Conservation (phyloP, 2,113 vertebrate species). For the Terrapene triunguis region DNA sequence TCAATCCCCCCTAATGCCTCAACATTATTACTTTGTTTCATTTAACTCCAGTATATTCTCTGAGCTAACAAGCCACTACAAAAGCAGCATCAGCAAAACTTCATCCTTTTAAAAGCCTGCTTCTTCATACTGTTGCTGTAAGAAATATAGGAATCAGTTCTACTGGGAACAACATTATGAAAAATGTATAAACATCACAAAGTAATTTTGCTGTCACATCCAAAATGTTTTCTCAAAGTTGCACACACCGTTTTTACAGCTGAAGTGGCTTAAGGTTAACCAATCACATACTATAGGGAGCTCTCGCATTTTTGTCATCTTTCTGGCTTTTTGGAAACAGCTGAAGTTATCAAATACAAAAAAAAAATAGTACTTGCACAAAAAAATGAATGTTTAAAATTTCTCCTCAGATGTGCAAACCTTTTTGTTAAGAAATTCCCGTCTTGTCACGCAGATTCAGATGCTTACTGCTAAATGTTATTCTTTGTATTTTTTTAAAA, state of each 20-base stretch:
- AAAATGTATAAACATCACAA: slow-evolving; percentile 81
- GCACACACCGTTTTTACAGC: slow-evolving; percentile 67
- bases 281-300: slow-evolving; percentile 35
- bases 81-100: slow-evolving; percentile 76
- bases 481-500: not conserved
- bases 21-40: slow-evolving; percentile 58
- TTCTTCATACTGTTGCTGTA: slow-evolving; percentile 61
- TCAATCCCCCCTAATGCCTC: slow-evolving; percentile 59
- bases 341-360: slow-evolving; percentile 14
- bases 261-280: slow-evolving; percentile 75
- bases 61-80: slow-evolving; percentile 68
- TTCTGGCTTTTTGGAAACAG: slow-evolving; percentile 28
- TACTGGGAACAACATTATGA: slow-evolving; percentile 77
- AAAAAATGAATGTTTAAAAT: not conserved
- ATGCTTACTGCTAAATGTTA: not conserved
- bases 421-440: not conserved
- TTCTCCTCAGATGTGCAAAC: not conserved
- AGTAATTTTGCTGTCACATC: slow-evolving; percentile 82
- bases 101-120: slow-evolving; percentile 64
- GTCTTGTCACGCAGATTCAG: not conserved
- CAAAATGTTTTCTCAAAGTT: slow-evolving; percentile 78
- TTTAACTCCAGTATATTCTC: slow-evolving; percentile 63
- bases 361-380: slow-evolving; percentile 22
- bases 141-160: slow-evolving; percentile 76
- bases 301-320: slow-evolving; percentile 35